Conservation (phyloP, 2,113 vertebrate species). For the Cisticola juncidis region DNA sequence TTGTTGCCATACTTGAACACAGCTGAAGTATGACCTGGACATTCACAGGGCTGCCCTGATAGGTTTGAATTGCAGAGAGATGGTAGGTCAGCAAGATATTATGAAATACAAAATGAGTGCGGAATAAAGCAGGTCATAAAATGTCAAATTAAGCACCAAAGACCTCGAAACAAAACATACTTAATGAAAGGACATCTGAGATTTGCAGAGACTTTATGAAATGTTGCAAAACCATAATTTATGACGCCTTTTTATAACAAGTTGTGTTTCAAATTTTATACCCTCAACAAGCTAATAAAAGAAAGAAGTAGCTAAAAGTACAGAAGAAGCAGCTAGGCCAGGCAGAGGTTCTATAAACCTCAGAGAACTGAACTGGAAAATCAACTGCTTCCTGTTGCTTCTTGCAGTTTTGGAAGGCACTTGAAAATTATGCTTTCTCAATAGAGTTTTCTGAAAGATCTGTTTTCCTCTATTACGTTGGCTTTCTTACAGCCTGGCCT, state of each 20-base stretch:
- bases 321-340: background rate
- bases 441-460: background rate
- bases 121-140: background rate
- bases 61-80: background rate
- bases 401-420: background rate
- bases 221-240: background rate
- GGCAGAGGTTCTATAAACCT: background rate
- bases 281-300: background rate
- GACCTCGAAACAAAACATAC: background rate
- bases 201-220: background rate
- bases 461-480: background rate
- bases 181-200: background rate
- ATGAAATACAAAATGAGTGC: background rate
- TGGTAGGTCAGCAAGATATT: background rate
- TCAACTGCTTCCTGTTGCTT: background rate
- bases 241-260: background rate
- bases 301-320: background rate
- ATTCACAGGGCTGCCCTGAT: background rate
- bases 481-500: background rate
- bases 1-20: background rate
- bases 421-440: background rate
- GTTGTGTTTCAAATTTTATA: background rate
- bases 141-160: background rate
- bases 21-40: background rate
- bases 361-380: background rate